Conservation (phyloP, 2,888 invertebrate species). For the Drosophila affinis region DNA sequence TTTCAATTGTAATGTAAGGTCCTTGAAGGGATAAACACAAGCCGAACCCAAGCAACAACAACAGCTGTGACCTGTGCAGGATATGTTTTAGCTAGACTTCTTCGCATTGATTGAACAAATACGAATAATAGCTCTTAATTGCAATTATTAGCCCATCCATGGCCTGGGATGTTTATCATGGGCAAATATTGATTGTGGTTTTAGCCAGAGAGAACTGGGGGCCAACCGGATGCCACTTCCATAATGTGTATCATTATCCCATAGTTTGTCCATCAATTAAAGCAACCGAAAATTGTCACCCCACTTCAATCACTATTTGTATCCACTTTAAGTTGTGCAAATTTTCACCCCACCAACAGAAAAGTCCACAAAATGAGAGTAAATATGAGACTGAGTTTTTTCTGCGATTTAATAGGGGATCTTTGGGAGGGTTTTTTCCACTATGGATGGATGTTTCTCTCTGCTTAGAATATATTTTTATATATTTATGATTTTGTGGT, state of each 20-base stretch:
- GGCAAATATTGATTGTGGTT: slow-evolving; percentile 56
- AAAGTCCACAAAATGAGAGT: slow-evolving; percentile 19
- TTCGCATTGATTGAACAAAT: slow-evolving; percentile 53
- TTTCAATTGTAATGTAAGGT: not conserved
- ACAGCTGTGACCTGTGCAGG: slow-evolving; percentile 8
- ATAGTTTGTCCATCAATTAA: slow-evolving; percentile 47
- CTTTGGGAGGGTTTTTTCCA: not conserved
- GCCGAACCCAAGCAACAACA: not conserved
- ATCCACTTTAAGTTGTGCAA: slow-evolving; percentile 47
- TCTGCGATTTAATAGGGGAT: not conserved
- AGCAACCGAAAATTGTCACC: slow-evolving; percentile 14
- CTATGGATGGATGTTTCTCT: not conserved
- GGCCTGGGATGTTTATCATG: slow-evolving; percentile 40
- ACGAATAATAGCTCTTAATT: slow-evolving; percentile 59
- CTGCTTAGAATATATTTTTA: not conserved
- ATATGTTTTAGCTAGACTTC: slow-evolving; percentile 41
- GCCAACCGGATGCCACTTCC: slow-evolving; percentile 43
- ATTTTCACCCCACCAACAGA: slow-evolving; percentile 18
- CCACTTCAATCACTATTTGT: slow-evolving; percentile 47
- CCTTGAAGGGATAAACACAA: not conserved
- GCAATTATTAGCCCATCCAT: slow-evolving; percentile 46
- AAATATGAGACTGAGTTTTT: not conserved
- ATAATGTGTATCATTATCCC: slow-evolving; percentile 42
- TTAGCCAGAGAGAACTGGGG: slow-evolving; percentile 23
- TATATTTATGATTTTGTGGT: not conserved